These are phyloP conservation scores for Philopotamus ludificatus DNA, from an alignment of 1,140 invertebrate genomes.

Conservation along the genomic window DNA sequence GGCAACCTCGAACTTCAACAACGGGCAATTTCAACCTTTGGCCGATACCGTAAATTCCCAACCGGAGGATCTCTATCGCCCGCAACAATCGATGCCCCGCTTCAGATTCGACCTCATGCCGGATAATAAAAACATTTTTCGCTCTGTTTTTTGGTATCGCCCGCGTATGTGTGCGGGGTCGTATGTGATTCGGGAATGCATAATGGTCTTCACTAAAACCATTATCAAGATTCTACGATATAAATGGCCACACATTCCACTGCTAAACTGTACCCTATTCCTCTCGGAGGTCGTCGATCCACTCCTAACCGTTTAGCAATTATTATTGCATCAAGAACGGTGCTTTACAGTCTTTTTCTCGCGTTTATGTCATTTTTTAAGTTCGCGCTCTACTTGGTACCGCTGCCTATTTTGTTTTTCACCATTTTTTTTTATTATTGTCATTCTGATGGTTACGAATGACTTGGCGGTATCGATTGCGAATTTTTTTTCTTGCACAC, in stretches of 20 bases:
- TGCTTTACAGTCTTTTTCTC: conserved; percentile 6
- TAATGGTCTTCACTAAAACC: not conserved
- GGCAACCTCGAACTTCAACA: conserved; percentile 22
- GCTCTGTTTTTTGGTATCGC: not conserved
- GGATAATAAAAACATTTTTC: no score
- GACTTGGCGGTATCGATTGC: not conserved
- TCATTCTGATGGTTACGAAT: not conserved
- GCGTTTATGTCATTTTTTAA: conserved; percentile 3
- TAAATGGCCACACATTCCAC: no score
- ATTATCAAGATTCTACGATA: not conserved
- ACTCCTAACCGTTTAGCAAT: conserved; percentile 17
- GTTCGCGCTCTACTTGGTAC: conserved; percentile 15
- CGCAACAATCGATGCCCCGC: not conserved
- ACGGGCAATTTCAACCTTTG: conserved; percentile 23
- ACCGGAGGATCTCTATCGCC: no score
- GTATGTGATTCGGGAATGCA: not conserved
- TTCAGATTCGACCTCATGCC: not conserved
- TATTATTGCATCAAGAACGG: conserved; percentile 25
- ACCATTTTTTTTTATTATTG: not conserved
- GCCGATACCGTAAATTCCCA: no score
- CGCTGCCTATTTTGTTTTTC: conserved; percentile 1
- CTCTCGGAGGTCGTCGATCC: conserved; percentile 2
- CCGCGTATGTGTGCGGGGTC: not conserved
- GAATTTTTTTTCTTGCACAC: conserved; percentile 2
- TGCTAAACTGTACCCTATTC: not conserved